These are phyloP conservation scores for Heliangelus exortis DNA, from an alignment of 2,797 vertebrate species.

Conservation along the genomic window DNA sequence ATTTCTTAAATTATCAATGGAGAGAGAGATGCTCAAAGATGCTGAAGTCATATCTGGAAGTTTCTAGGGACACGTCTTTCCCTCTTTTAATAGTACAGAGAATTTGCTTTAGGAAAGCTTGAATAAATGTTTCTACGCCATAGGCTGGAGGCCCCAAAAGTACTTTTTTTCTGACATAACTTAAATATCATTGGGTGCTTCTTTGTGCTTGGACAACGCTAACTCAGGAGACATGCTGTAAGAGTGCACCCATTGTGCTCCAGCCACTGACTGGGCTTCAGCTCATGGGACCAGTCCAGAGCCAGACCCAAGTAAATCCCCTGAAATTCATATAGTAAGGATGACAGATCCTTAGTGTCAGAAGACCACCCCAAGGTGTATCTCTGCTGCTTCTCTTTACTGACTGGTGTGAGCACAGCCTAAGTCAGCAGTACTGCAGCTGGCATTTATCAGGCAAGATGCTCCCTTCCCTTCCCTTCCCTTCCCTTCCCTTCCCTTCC, in stretches of 20 bases:
- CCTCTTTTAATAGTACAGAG: background rate
- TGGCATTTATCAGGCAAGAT: background rate
- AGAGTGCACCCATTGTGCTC: background rate
- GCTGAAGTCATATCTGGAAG: background rate
- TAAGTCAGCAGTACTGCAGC: background rate
- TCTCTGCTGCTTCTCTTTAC: background rate
- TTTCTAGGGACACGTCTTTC: background rate
- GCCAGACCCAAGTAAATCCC: background rate
- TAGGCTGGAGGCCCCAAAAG: background rate
- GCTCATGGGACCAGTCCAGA: background rate
- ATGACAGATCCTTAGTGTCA: background rate
- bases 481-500: too few species aligned
- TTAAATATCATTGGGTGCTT: background rate
- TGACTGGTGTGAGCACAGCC: background rate
- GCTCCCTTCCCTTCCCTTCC: background rate
- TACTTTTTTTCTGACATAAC: background rate
- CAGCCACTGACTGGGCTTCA: background rate
- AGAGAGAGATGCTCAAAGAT: background rate
- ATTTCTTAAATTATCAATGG: conserved; percentile 53
- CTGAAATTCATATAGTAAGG: background rate
- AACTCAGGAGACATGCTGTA: rapidly evolving
- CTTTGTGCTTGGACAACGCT: background rate
- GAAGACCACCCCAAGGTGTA: background rate
- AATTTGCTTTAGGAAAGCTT: background rate
- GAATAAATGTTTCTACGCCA: background rate